A percentile compares a stretch with the other conserved stretches of the same genome.
Conservation (phyloP, 2,888 invertebrate species). For the Dasysyrphus albostriatus region DNA sequence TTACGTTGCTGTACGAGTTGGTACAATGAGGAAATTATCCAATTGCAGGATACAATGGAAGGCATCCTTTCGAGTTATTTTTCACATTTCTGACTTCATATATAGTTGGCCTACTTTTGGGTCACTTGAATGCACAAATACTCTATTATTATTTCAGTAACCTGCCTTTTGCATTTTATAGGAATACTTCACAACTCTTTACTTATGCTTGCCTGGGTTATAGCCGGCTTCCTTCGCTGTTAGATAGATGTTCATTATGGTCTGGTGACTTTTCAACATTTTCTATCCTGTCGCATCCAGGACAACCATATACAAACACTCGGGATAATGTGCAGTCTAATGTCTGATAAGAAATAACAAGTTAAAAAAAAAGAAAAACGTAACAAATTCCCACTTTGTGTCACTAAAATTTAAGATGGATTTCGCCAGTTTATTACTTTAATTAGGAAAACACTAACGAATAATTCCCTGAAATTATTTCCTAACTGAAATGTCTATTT, state of each 20-base stretch:
- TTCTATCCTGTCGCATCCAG: constrained; percentile 37
- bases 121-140: constrained; percentile 60
- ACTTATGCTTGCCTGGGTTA: neutral
- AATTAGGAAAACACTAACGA: no score
- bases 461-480: no score
- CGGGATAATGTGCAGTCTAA: constrained; percentile 54
- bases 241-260: constrained; percentile 38
- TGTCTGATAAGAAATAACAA: constrained; percentile 32
- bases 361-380: constrained; percentile 5
- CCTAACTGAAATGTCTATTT: no score
- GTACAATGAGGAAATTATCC: constrained; percentile 66
- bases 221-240: neutral
- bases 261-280: constrained; percentile 56
- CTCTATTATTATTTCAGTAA: constrained; percentile 51
- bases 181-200: neutral
- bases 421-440: constrained; percentile 7
- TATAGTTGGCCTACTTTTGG: constrained; percentile 66
- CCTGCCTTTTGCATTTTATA: constrained; percentile 15
- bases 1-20: neutral
- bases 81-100: constrained; percentile 29
- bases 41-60: constrained; percentile 65
- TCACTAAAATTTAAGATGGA: constrained; percentile 7
- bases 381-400: constrained; percentile 35
- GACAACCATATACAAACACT: constrained; percentile 40
- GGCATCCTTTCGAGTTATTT: constrained; percentile 44